Conservation (phyloP, 2,797 vertebrate genomes). For the Pantherophis vulpinus region DNA sequence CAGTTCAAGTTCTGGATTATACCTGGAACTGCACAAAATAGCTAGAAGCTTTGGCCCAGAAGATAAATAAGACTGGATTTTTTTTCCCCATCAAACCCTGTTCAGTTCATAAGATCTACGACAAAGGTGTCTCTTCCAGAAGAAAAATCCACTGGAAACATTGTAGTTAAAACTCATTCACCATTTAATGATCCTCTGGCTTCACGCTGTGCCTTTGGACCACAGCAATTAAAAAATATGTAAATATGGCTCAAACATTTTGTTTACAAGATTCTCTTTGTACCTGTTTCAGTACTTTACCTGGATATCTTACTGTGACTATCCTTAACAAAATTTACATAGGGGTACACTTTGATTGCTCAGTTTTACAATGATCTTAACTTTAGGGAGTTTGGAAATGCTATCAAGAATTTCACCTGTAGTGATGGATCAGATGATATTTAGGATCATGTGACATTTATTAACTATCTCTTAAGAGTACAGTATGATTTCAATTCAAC, state of each 20-base stretch:
- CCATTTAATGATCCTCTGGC: not conserved
- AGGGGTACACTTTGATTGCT: not conserved
- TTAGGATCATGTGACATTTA: not conserved
- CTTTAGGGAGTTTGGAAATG: not conserved
- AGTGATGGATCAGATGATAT: not conserved
- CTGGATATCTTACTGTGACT: not conserved
- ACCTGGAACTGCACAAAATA: not conserved
- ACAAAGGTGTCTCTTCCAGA: not conserved
- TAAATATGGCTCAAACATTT: not conserved
- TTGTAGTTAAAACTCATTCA: not conserved
- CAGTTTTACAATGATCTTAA: no score
- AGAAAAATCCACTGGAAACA: not conserved
- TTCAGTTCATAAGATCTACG: not conserved
- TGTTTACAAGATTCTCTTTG: not conserved
- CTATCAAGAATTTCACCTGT: not conserved
- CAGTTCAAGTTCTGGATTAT: not conserved
- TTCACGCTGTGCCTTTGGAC: not conserved
- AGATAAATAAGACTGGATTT: not conserved
- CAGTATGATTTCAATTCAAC: not conserved
- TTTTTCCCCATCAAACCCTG: not conserved
- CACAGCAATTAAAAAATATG: not conserved
- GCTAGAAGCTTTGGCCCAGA: not conserved
- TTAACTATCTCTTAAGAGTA: not conserved
- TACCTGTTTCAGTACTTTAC: not conserved
- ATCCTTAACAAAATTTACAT: not conserved